Percentiles rank a stretch among this genome's conserved stretches.
Conservation (phyloP, 1,140 invertebrate species). For the Dryas iulia region DNA sequence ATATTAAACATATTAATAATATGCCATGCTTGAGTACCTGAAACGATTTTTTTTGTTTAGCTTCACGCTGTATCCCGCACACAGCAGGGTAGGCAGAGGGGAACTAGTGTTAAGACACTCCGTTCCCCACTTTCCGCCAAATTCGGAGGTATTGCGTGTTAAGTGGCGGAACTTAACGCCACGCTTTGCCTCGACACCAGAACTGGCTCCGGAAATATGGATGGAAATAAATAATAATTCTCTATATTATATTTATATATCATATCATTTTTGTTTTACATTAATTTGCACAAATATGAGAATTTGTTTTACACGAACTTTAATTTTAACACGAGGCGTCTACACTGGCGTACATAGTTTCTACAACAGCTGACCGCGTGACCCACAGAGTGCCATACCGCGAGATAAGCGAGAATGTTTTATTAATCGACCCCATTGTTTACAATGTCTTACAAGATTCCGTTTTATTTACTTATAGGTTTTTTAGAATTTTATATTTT, state of each 20-base stretch:
- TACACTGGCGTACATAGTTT: conserved; percentile 23
- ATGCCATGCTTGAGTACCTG: too few relatives aligned
- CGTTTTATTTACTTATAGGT: conserved; percentile 1
- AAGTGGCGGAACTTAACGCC: too few relatives aligned
- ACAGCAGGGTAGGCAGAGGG: too few relatives aligned
- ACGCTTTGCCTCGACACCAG: too few relatives aligned
- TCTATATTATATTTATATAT: background rate
- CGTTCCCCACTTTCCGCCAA: too few relatives aligned
- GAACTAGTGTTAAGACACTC: too few relatives aligned
- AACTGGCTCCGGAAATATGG: too few relatives aligned
- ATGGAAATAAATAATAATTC: too few relatives aligned
- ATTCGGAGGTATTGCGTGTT: too few relatives aligned
- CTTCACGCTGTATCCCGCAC: too few relatives aligned
- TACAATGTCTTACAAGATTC: conserved; percentile 41
- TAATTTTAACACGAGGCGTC: background rate
- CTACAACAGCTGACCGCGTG: conserved; percentile 31
- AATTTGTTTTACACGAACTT: background rate
- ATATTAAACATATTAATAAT: too few relatives aligned
- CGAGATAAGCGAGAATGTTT: conserved; percentile 56
- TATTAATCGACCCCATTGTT: conserved; percentile 64
- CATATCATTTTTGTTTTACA: background rate
- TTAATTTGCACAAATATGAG: background rate
- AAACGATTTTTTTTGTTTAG: too few relatives aligned
- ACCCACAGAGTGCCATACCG: conserved; percentile 31
- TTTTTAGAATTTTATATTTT: background rate